Base-by-base conservation (phyloP, 2,113 vertebrate genomes). In the Psammodynastes pulverulentus region DNA sequence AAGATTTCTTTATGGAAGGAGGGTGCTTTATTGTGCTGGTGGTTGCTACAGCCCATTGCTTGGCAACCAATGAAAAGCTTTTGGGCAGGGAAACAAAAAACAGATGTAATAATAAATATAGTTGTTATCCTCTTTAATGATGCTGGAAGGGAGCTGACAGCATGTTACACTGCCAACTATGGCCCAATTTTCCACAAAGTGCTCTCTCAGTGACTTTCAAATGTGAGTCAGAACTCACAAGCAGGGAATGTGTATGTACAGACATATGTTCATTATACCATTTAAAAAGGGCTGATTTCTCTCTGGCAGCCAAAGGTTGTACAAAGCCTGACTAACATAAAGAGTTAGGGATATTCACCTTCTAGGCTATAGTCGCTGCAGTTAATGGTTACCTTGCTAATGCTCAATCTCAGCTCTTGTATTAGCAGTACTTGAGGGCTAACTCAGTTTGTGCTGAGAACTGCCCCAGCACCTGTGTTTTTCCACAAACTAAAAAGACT, bases 151-250 rank as follows among this genome's bases (percentile, higher is more conserved):
- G n/a, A 89, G 48, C 72, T 91, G 93, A 93, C 72, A 93, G n/a
- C 12, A 12, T 58, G 54, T 53, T 49, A 72, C 91, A 84, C 34
- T 86, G 72, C 85, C 54, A 89, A 53, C 29, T 53, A 72, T 86
- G 56, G 72, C 79, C 79, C 67, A 24, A 34, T 52, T 62, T 72
- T 88, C 72, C n/a, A 8, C 9, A 51, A 91, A 89, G 9, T 84
- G 34, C 12, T 93, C 86, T 87, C 90, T 8, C 24, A 86, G 79
- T 29, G 52, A 86, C 87, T 93, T 91, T 91, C 88, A 90, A 88
- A 48, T 90, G 26, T 51, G 52, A 84, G 26, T 56, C 91, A 93
- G 49, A 88, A 62, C 26, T 45, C 52, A 48, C n/a, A 58, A 87
- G 34, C 15, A 21, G 91, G 19, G 67, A 92, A 62, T 84, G 92